Evolutionary conservation across 2,797 vertebrate species (phyloP), one percentile per base, ranked within the genome.

Genomic region (Hapalemur alaotrensis): DNA sequence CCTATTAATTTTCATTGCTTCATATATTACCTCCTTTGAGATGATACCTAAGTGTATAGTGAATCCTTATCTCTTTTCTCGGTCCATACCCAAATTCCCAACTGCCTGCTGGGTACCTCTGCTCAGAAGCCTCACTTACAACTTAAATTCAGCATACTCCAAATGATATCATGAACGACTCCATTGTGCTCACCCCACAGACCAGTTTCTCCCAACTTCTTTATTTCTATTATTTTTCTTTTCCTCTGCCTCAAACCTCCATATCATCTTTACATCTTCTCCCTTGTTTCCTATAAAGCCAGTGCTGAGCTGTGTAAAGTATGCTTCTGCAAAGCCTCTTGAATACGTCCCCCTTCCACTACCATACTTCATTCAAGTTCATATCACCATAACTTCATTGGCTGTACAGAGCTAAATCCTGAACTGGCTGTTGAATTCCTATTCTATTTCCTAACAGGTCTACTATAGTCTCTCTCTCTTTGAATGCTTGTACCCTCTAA

Each of bases 21-120:
- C 67, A 69, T 93, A 76, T 13, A 73, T 57, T 61, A 94, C 43
- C 18, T 48, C 17, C 32, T 95, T 79, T 96, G 10, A 93, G 97
- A 57, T 72, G 22, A 94, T 20, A 0, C 15, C n/a, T 85, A 63
- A 88, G 22, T 41, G 5, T 63, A 30, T 46, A 48, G 8, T 86
- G 41, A 82, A 52, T 72, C 8, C 1, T 41, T 79, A 32, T 52
- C 18, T 89, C 28, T 69, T 41, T 65, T 93, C 59, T 43, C 35
- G 22, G 10, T 86, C 41, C 35, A 50, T 30, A 54, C 5, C 23
- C 57, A 67, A 48, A 95, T 83, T 89, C 54, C n/a, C 61, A 92
- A 80, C 35, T 70, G 20, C 11, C 63, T 78, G 6, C 17, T 92
- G 28, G 67, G 63, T 17, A 87, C 41, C 41, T 97, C 76, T 1